Base-by-base conservation (phyloP, 2,797 vertebrate species). In the Microchirus variegatus region DNA sequence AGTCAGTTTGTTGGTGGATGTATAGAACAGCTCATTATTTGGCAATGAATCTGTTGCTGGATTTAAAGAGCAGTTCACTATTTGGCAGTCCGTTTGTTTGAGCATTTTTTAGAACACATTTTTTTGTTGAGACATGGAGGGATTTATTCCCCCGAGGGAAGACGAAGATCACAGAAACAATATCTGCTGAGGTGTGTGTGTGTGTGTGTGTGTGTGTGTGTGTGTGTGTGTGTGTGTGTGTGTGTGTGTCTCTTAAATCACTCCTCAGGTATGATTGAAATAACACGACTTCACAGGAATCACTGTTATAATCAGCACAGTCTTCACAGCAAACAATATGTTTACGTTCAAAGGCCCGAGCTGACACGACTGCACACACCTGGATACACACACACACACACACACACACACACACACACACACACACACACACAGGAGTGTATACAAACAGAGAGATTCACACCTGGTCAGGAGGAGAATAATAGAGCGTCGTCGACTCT, bases 401-500 rank as follows among this genome's bases (percentile, higher is more conserved):
- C 55, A 62, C 49, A 51, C 48, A 60, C 22, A 59, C 57, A 63
- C 42, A 60, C 45, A 47, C 46, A 52, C 87, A 89, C 86, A n/a
- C n/a, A n/a, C n/a, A n/a, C n/a, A n/a, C n/a, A n/a, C n/a, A n/a
- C 26, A 38, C 50, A 54, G 51, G 22, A 63, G 26, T 26, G 26
- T 9, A 63, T 18, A 50, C 57, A 36, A n/a, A n/a, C n/a, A n/a
- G 5, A 35, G 18, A 69, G 40, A 67, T 49, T 74, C 31, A 52
- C 87, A 89, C 86, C 86, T 89, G 85, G 79, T 79, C 44, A 36
- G 42, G 35, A 36, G 42, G 35, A 62, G 72, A 68, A 86, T 77
- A 85, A 84, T 60, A 80, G 64, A 74, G 75, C 68, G 55, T 49
- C 14, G 26, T 67, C 68, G 22, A 70, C 83, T 88, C 83, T 85